Evolutionary conservation across 2,797 vertebrate species (phyloP).

Genomic region (Scleropages formosus): DNA sequence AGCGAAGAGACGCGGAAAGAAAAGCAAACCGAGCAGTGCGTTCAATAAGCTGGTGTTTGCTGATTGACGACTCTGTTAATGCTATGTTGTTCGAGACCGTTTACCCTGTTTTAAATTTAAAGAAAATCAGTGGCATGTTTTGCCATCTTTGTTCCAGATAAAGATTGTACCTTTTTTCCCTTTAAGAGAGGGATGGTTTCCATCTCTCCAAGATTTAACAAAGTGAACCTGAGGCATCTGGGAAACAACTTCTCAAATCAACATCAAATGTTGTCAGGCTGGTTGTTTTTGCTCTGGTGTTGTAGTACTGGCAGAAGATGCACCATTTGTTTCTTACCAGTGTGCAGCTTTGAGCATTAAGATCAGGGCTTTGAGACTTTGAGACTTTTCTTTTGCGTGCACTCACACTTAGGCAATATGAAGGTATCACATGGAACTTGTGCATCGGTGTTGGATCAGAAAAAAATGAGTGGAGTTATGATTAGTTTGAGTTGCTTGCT

Average conservation of each 20-base stretch:
- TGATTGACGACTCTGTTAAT: conserved; percentile 18
- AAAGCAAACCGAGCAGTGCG: conserved; percentile 38
- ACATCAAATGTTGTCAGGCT: conserved; percentile 60
- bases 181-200: neutral
- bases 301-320: conserved; percentile 28
- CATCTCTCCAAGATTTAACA: neutral
- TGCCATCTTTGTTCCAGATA: neutral
- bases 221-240: neutral
- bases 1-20: conserved; percentile 28
- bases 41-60: conserved; percentile 12
- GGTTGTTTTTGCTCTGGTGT: neutral
- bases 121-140: neutral
- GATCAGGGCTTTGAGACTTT: too few species aligned
- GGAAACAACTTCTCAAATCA: conserved; percentile 48
- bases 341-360: neutral
- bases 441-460: too few species aligned
- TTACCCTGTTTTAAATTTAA: neutral
- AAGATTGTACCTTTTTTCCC: neutral
- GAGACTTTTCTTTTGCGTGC: too few species aligned
- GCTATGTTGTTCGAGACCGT: neutral
- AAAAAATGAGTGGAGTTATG: too few species aligned
- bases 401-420: too few species aligned
- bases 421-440: too few species aligned
- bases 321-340: neutral
- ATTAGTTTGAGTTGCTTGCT: too few species aligned